Evolutionary conservation across 2,888 invertebrate species (phyloP), one percentile per base, ranked within the genome.

Genomic region (Dolichopus griseipennis): DNA sequence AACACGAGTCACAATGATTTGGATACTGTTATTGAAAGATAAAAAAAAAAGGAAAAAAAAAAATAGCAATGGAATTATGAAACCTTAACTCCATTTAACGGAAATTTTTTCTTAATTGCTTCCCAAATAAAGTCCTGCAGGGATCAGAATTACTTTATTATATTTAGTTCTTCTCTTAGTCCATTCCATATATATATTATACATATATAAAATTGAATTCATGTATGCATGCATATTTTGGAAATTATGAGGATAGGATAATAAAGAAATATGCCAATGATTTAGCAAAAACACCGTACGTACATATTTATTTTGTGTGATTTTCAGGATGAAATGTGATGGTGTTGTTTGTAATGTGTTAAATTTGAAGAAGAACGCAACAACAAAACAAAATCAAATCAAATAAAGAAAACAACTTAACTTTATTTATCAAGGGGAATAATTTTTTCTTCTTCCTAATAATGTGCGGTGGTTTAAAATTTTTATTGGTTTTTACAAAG

Each of bases 31-130:
- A 52, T 52, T 18, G 6, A 12, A 15, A 52, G 15, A 52, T 12
- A 18, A 15, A 52, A 52, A 52, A 5, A n/a, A 15, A 52, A 52
- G 18, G 18, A 52, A 52, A 7, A 52, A 18, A 18, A 18, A 52
- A 18, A 2, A 52, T 18, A 52, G 12, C 1, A 15, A 12, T 12
- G 8, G 8, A 12, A 41, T 12, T 12, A 41, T 41, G 15, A 52
- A 52, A 52, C 52, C 52, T 63, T 77, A 75, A 73, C 77, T 75
- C 79, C 79, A 80, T 81, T 81, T 80, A 77, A 75, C 76, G 77
- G 78, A 80, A 80, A 79, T 79, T 79, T 52, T 78, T 77, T 74
- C 78, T 80, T 80, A 80, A 81, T 80, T 80, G 80, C 79, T 76
- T 77, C 78, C 77, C 78, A 77, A 78, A 77, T 71, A 52, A 52